Percentiles rank a stretch among this genome's conserved stretches.
Evolutionary conservation across 37 sponge, comb jelly and placozoan species (phyloP).

Genomic region (Aplysina aerophoba): DNA sequence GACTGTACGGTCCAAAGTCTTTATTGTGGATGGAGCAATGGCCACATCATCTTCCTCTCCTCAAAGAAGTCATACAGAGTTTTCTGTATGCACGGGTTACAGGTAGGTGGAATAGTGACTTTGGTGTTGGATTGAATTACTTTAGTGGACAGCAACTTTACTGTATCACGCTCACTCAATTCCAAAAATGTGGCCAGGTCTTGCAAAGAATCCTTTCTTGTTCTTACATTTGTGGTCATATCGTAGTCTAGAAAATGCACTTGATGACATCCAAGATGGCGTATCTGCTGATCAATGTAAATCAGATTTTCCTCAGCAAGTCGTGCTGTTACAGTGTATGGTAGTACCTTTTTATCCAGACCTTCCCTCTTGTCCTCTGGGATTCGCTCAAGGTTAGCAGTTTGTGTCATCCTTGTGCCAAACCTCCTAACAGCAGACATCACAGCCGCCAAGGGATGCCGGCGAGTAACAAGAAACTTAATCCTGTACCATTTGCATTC

Average conservation of each 20-base stretch:
- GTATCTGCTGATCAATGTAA: conserved; percentile 19
- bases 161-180: neutral
- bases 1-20: too few species aligned
- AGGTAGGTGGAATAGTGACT: neutral
- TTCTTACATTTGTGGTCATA: neutral
- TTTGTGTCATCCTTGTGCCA: neutral
- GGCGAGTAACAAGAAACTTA: conserved; percentile 15
- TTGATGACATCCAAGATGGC: conserved; percentile 9
- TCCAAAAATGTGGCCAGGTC: neutral
- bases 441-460: conserved; percentile 22
- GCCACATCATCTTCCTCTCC: conserved; percentile 29
- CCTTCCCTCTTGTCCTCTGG: neutral
- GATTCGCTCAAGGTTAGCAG: neutral
- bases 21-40: too few species aligned
- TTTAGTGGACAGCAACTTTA: neutral
- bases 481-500: conserved; percentile 23
- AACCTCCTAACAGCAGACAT: conserved; percentile 23
- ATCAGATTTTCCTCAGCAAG: neutral
- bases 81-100: neutral
- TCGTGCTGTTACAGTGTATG: conserved; percentile 3
- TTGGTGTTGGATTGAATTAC: neutral
- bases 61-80: conserved; percentile 31
- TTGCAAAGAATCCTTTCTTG: neutral
- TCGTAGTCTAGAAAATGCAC: conserved; percentile 13
- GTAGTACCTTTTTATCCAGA: too few species aligned